Conservation (phyloP, 2,888 invertebrate species). For the Dromius quadrimaculatus region DNA sequence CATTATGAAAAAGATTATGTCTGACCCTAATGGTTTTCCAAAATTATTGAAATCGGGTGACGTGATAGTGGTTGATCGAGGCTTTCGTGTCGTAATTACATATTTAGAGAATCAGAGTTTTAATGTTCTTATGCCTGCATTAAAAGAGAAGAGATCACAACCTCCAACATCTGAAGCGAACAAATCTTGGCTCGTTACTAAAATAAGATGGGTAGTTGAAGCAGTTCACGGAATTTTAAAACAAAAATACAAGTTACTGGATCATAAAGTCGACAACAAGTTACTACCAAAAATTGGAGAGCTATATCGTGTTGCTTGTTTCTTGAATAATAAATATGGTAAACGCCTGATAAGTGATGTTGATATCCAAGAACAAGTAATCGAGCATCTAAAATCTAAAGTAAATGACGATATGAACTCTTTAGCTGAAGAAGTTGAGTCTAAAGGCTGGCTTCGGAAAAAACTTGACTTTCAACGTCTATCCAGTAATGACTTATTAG, state of each 20-base stretch:
- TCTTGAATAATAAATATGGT: not conserved
- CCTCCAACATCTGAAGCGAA: not conserved
- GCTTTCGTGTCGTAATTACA: not conserved
- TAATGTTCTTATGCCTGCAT: not conserved
- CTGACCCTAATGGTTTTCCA: not conserved
- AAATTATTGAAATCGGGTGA: not conserved
- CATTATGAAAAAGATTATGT: constrained; percentile 13
- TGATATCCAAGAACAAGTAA: too few relatives aligned
- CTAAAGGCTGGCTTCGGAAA: too few relatives aligned
- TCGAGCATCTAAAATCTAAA: too few relatives aligned
- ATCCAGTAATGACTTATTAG: too few relatives aligned
- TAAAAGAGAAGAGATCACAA: not conserved
- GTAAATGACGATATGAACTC: too few relatives aligned
- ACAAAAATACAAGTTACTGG: not conserved
- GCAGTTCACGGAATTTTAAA: not conserved
- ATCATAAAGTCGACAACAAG: not conserved
- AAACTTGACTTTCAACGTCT: too few relatives aligned
- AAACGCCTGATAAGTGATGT: too few relatives aligned
- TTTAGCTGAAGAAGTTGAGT: too few relatives aligned
- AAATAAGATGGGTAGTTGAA: not conserved
- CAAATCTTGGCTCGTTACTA: not conserved
- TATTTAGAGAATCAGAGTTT: not conserved
- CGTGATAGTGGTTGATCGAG: not conserved
- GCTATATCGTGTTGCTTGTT: not conserved
- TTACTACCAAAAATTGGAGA: not conserved